Evolutionary conservation across 2,888 invertebrate genomes (phyloP), one percentile per base, ranked within the genome.

Genomic region (Dendrolimus houi): DNA sequence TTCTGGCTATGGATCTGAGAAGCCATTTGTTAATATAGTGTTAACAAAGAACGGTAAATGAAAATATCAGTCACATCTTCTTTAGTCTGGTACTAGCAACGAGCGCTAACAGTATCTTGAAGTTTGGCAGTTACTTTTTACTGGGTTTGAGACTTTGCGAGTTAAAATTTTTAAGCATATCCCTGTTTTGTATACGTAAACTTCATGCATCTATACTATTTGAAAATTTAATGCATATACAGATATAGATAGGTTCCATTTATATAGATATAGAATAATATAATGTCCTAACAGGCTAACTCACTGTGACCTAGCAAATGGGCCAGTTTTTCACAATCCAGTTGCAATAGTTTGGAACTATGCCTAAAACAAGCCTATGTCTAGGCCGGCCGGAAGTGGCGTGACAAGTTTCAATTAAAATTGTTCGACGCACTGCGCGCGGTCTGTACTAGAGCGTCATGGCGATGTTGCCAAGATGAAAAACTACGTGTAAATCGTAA

Each of bases 391-490:
- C 47, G 42, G 60, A 61, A 56, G 59, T 75, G 42, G 76, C 77
- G 77, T 77, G 77, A 76, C 77, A 62, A 65, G 69, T 70, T 73
- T 74, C 74, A 76, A 75, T 77, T 77, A 76, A 72, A 71, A 63
- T 66, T 70, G 62, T 64, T 62, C 55, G 63, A 63, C 71, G 64
- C 71, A 65, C 75, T 71, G 65, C 59, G 64, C 65, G 68, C 64
- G 68, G 70, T 47, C 47, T 12, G 47, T 70, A 66, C 66, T 60
- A 40, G 13, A 52, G 12, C 47, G 7, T 47, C 47, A 47, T 47
- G 12, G 47, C 47, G 12, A 12, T 47, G 47, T 47, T 47, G 47
- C 47, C 12, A 47, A 47, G 12, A 9, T 12, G 47, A 47, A 47
- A 47, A 47, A 47, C 47, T 47, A 47, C 12, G 3, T 29, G 29